A percentile compares a stretch with the other conserved stretches of the same genome.
These are phyloP conservation scores for Notoglanidium macrostoma DNA, from an alignment of 2,797 vertebrate species.

Conservation along the genomic window DNA sequence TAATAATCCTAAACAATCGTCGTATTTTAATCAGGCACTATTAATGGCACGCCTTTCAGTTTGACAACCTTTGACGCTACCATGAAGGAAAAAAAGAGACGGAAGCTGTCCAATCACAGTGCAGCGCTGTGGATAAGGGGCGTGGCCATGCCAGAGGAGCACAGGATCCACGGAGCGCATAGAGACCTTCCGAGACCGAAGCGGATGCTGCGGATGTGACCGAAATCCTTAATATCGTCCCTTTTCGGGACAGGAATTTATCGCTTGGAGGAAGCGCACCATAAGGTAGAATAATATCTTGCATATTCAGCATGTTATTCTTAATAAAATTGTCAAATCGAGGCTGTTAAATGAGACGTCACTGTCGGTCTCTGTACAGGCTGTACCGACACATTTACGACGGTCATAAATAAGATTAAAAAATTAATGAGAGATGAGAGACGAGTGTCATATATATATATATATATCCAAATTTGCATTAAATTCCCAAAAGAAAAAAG, in stretches of 20 bases:
- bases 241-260: constrained; percentile 70
- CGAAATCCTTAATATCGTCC: constrained; percentile 66
- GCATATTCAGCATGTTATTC: constrained; percentile 37
- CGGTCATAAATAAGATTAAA: constrained; percentile 14
- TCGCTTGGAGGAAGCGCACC: constrained; percentile 64
- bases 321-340: constrained; percentile 54
- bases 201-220: constrained; percentile 74
- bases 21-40: constrained; percentile 59
- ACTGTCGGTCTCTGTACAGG: constrained; percentile 56
- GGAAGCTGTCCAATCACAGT: background rate
- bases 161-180: constrained; percentile 41
- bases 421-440: background rate
- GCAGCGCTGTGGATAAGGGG: constrained; percentile 1
- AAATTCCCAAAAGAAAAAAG: background rate
- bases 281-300: constrained; percentile 71
- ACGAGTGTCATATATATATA: background rate
- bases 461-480: background rate
- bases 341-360: constrained; percentile 61
- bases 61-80: background rate
- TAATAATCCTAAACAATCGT: background rate
- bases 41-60: background rate
- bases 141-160: constrained; percentile 48
- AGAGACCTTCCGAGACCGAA: constrained; percentile 65
- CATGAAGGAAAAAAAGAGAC: too few relatives aligned
- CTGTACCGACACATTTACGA: constrained; percentile 48